phyloP scores from a whole-genome alignment of 1,140 invertebrate genomes.

The Pachypeltis micranthus region DNA sequence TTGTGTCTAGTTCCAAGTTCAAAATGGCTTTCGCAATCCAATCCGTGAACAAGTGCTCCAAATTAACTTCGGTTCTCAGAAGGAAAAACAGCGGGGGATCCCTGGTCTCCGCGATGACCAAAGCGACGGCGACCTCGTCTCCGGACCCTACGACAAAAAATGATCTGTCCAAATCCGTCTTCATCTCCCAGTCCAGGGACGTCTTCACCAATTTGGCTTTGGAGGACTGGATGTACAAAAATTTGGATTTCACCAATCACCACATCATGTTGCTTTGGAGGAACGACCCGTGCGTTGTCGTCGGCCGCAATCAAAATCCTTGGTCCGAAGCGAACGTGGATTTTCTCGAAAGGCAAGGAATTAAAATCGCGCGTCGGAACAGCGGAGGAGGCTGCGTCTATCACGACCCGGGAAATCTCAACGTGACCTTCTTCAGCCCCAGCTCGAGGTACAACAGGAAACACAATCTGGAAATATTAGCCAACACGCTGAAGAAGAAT shows the following conservation, averaged over 20 bases:
- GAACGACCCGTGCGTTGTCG: conserved; percentile 86
- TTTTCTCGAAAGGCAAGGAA: conserved; percentile 44
- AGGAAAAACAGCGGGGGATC: neutral
- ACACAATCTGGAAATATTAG: conserved; percentile 75
- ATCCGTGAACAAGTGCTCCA: neutral
- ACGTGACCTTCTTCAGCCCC: conserved; percentile 78
- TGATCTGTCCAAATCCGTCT: conserved; percentile 65
- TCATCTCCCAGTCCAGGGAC: conserved; percentile 80
- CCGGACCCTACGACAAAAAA: conserved; percentile 29
- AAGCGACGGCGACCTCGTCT: neutral
- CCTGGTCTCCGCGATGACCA: neutral
- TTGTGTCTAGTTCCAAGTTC: too few relatives aligned
- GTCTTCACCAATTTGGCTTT: conserved; percentile 84
- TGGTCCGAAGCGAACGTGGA: conserved; percentile 76
- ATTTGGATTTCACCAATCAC: conserved; percentile 66
- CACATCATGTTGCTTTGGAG: conserved; percentile 80
- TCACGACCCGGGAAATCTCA: conserved; percentile 88
- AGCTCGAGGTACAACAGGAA: conserved; percentile 65
- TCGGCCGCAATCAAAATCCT: conserved; percentile 94
- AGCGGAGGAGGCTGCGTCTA: conserved; percentile 96
- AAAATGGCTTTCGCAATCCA: conserved; percentile 16
- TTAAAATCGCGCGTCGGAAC: conserved; percentile 70
- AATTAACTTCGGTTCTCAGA: neutral
- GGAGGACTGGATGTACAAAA: conserved; percentile 87
- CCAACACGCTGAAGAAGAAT: conserved; percentile 59